These are phyloP conservation scores for Acanthiza pusilla DNA, from an alignment of 2,797 vertebrate species.

Conservation along the genomic window DNA sequence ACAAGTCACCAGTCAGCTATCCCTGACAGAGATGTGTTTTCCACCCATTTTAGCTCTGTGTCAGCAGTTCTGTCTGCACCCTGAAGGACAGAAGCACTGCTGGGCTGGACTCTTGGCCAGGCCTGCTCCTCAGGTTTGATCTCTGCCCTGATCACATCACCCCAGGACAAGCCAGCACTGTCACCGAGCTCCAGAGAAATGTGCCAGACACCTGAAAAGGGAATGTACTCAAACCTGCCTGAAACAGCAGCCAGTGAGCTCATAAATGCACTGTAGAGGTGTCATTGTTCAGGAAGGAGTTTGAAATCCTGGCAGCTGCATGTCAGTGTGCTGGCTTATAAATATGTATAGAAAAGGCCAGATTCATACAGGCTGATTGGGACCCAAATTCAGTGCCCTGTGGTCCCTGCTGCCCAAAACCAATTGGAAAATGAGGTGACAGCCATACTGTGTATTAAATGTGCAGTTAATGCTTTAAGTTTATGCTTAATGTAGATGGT, in stretches of 20 bases:
- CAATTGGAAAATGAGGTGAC: neutral
- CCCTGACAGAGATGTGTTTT: neutral
- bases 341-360: neutral
- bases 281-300: neutral
- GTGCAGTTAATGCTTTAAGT: neutral
- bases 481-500: neutral
- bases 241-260: neutral
- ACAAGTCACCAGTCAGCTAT: neutral
- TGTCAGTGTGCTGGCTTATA: neutral
- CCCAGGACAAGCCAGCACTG: neutral
- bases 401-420: neutral
- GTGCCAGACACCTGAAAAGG: neutral
- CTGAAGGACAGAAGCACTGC: fast-evolving
- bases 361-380: neutral
- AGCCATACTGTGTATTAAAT: neutral
- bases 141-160: neutral
- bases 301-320: neutral
- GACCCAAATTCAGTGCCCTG: neutral
- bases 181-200: neutral
- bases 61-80: neutral
- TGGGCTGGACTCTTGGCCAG: neutral
- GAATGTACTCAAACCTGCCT: neutral
- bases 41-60: neutral
- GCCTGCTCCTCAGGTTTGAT: neutral
- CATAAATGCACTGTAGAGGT: neutral